These are phyloP conservation scores for Kryphioiulus occultus DNA, from an alignment of 2,888 invertebrate genomes.

Conservation along the genomic window DNA sequence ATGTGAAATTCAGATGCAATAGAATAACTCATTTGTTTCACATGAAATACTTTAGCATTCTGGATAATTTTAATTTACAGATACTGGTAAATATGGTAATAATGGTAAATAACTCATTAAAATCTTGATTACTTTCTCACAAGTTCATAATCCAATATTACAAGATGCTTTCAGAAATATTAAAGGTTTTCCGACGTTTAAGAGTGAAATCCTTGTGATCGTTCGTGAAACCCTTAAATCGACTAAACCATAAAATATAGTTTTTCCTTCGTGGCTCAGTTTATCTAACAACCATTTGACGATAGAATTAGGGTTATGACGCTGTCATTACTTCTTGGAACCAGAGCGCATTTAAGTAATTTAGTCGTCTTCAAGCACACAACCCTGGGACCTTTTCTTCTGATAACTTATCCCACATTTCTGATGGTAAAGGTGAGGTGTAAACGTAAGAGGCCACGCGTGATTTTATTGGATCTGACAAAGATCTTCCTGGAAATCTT, in stretches of 20 bases:
- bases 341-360: background rate
- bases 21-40: too few relatives aligned
- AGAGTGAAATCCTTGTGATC: background rate
- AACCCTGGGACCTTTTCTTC: conserved; percentile 9
- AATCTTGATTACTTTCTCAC: too few relatives aligned
- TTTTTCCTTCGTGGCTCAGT: background rate
- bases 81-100: too few relatives aligned
- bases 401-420: background rate
- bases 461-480: conserved; percentile 25
- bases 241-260: background rate
- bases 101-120: too few relatives aligned
- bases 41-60: too few relatives aligned
- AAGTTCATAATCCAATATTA: too few relatives aligned
- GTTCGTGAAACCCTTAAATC: background rate
- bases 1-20: too few relatives aligned
- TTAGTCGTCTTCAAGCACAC: background rate
- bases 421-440: conserved; percentile 7
- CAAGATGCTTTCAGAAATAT: too few relatives aligned
- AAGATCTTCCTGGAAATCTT: background rate
- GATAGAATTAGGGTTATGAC: conserved; percentile 19
- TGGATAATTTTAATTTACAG: too few relatives aligned
- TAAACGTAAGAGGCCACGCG: background rate
- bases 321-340: conserved; percentile 33
- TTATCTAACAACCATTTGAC: background rate
- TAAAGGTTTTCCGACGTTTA: background rate